Percentiles rank a stretch among this genome's conserved stretches.
Evolutionary conservation across 2,888 invertebrate species (phyloP).

Genomic region (Ceratothoa steindachneri): DNA sequence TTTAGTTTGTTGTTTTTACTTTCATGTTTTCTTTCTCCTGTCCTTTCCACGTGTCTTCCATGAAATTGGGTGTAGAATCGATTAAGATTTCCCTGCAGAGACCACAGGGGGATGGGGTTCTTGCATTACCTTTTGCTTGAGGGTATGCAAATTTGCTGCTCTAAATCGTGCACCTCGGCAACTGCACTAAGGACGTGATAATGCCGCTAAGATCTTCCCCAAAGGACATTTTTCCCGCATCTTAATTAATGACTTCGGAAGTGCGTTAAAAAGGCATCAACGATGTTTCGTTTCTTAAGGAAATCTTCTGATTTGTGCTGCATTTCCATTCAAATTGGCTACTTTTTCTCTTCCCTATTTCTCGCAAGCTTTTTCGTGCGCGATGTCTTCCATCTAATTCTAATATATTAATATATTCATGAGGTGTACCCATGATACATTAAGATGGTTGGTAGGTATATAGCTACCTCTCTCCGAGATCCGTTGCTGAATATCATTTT

Average conservation of each 20-base stretch:
- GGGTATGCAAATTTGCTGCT: neutral
- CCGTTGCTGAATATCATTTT: conserved; percentile 6
- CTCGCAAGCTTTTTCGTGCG: too few relatives aligned
- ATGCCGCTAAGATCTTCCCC: neutral
- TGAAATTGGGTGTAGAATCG: too few relatives aligned
- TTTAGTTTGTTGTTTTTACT: neutral
- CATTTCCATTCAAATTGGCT: neutral
- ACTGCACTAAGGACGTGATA: neutral
- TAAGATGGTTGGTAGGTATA: neutral
- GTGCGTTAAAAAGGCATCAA: too few relatives aligned
- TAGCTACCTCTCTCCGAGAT: neutral
- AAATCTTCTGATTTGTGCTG: too few relatives aligned
- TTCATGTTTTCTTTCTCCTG: neutral
- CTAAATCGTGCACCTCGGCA: too few relatives aligned
- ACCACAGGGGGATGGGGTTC: too few relatives aligned
- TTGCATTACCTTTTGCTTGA: too few relatives aligned
- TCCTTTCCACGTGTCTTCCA: neutral
- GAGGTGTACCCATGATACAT: neutral
- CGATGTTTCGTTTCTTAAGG: too few relatives aligned
- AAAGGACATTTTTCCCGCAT: neutral
- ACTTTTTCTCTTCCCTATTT: neutral
- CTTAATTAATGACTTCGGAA: neutral
- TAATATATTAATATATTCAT: conserved; percentile 15
- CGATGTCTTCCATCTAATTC: neutral
- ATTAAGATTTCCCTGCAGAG: too few relatives aligned